Percentiles rank a stretch among this genome's conserved stretches.
Evolutionary conservation across 2,113 vertebrate genomes (phyloP).

Genomic region (Helogale parvula): DNA sequence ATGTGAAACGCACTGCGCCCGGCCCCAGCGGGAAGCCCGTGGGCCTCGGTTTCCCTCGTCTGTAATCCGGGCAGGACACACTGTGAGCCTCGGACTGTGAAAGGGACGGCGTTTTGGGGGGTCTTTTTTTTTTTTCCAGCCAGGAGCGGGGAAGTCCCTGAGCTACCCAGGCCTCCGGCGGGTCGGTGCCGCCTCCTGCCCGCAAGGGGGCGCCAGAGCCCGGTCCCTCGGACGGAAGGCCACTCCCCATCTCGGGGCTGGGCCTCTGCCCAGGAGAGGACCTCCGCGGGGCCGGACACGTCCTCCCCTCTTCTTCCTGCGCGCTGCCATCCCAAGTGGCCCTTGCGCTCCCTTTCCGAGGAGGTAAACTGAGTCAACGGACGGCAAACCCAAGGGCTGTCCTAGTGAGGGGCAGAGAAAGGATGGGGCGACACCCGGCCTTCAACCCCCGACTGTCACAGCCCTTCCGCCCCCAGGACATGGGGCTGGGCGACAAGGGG

Average conservation of each 20-base stretch:
- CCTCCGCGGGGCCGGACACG: neutral
- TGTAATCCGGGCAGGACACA: neutral
- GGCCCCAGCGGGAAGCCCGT: neutral
- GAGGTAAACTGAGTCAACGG: neutral
- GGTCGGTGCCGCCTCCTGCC: rapidly evolving
- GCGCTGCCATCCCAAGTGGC: neutral
- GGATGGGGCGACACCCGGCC: rapidly evolving
- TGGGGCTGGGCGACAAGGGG: neutral
- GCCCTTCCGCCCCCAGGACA: neutral
- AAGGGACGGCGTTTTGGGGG: neutral
- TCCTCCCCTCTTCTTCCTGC: neutral
- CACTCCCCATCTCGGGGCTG: rapidly evolving
- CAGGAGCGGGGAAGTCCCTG: neutral
- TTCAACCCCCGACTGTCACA: neutral
- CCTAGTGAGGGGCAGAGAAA: neutral
- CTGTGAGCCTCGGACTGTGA: neutral
- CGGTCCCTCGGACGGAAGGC: neutral
- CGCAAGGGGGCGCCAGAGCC: conserved; percentile 11
- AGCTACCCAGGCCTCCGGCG: neutral
- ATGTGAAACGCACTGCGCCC: neutral
- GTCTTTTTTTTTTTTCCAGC: neutral
- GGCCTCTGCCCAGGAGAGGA: neutral
- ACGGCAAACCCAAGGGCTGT: neutral
- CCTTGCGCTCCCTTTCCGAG: neutral
- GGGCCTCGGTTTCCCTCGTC: neutral